A percentile compares a stretch with the other conserved stretches of the same genome.
phyloP scores from a whole-genome alignment of 2,888 invertebrate species.

The Allolobophora icterica region DNA sequence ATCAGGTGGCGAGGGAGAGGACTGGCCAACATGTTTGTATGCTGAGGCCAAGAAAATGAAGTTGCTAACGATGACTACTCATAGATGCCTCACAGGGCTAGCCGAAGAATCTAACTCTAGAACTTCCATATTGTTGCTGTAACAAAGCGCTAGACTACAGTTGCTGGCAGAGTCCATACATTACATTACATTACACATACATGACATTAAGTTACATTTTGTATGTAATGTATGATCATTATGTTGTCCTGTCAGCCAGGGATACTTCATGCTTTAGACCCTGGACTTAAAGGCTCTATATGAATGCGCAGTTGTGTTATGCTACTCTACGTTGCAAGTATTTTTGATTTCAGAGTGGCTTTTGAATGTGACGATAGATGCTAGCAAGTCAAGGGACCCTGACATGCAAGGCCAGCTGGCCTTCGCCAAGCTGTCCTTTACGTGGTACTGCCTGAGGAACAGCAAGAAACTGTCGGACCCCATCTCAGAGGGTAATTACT shows the following conservation, averaged over 20 bases:
- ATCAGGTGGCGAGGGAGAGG: too few species aligned
- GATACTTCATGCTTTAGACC: not conserved
- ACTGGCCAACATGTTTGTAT: too few species aligned
- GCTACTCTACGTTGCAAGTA: not conserved
- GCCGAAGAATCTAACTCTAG: too few species aligned
- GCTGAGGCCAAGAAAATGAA: too few species aligned
- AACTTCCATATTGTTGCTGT: too few species aligned
- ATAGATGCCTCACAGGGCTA: too few species aligned
- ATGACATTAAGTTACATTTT: too few species aligned
- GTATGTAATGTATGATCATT: too few species aligned
- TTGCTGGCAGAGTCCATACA: too few species aligned
- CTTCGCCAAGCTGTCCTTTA: not conserved
- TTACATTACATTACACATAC: too few species aligned
- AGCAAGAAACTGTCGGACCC: not conserved
- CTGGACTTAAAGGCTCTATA: not conserved
- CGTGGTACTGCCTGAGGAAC: not conserved
- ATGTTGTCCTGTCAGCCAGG: not conserved
- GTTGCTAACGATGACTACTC: too few species aligned
- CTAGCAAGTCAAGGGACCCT: not conserved
- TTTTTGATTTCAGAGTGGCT: not conserved
- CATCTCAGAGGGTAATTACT: not conserved
- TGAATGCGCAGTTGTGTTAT: not conserved
- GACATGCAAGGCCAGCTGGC: not conserved
- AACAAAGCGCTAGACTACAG: too few species aligned
- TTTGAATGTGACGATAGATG: not conserved